Base-by-base conservation (phyloP, 2,113 vertebrate genomes). In the Aspidoscelis tigris region DNA sequence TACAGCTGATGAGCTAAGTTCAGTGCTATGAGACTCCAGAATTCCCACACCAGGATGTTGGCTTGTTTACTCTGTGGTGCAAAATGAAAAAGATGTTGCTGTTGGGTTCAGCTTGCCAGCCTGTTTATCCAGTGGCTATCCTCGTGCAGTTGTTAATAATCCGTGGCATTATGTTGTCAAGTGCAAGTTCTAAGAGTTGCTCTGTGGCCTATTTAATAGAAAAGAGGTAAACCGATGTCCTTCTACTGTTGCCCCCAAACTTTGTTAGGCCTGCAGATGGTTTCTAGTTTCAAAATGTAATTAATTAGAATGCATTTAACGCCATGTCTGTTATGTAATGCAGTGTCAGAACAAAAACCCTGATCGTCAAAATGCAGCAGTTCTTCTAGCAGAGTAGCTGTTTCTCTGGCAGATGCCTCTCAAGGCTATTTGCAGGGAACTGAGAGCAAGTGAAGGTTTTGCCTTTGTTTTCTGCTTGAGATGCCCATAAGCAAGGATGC, bases 21-120 rank as follows among this genome's bases (percentile, higher is more conserved):
- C 14, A 71, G 69, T 65, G 53, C 76, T 79, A 1, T 3, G 43
- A 79, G 68, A 65, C 65, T 10, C 55, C 65, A 43, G 83, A 78
- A 84, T 84, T 72, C 55, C 65, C 76, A 73, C 7, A 39, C 26
- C 58, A 72, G 69, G 53, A 79, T 53, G 44, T 43, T 73, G 76
- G 69, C 76, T 73, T 16, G 18, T 70, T 78, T 12, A 50, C 66
- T 44, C 50, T 33, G n/a, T 47, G 24, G 76, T 71, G 76, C 76
- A 61, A 20, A 9, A 14, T 26, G 16, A 9, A 20, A 8, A 47
- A 70, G 26, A 72, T 50, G 68, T 58, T 78, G 53, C 74, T 44
- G 53, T 24, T 43, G 58, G 53, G 73, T 55, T 69, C 22, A 12
- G 53, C 24, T 26, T 53, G 47, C 39, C 65, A 69, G 4, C 47